Evolutionary conservation across 2,113 vertebrate genomes (phyloP), one percentile per base, ranked within the genome.

Genomic region (Rhinopomastus cyanomelas): DNA sequence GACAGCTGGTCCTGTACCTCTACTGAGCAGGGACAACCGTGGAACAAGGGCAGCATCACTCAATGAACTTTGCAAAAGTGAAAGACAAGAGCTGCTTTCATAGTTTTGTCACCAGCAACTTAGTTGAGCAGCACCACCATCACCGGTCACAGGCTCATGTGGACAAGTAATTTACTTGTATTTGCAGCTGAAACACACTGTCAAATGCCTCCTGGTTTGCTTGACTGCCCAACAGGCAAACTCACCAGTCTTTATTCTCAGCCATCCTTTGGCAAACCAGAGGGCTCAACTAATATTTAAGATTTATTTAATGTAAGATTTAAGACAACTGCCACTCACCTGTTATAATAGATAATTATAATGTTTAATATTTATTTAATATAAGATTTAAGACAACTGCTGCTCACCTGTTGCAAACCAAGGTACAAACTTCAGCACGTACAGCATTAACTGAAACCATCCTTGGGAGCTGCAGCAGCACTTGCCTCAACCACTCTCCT

Each of bases 61-160:
- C 46, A 48, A 67, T 78, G 84, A 74, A 72, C 94, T 85, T 72
- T 86, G 34, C 62, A 44, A 72, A 94, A 92, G 11, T 55, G 67
- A 78, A 91, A 68, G 78, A 75, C 23, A 30, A 71, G 42, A 79
- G 14, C 37, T 85, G 68, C 60, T 48, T 87, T 81, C 5, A 2
- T 34, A 56, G 42, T 8, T 85, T 52, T 83, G 29, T 9, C 93
- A 56, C 49, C 82, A 89, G 5, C 67, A 74, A 8, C 55, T 77
- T 91, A 82, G 52, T 48, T 1, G 9, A 87, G 44, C 44, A 89
- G 37, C 76, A 81, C 42, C 39, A 32, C 36, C 4, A 1, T 56
- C 49, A 46, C 74, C 12, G 59, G n/a, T 59, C 69, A 62, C 49
- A 66, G 60, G 14, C 39, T 66, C 20, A 57, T 19, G 48, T 36